Evolutionary conservation across 1,140 invertebrate species (phyloP).

Genomic region (Drosophila guanche): DNA sequence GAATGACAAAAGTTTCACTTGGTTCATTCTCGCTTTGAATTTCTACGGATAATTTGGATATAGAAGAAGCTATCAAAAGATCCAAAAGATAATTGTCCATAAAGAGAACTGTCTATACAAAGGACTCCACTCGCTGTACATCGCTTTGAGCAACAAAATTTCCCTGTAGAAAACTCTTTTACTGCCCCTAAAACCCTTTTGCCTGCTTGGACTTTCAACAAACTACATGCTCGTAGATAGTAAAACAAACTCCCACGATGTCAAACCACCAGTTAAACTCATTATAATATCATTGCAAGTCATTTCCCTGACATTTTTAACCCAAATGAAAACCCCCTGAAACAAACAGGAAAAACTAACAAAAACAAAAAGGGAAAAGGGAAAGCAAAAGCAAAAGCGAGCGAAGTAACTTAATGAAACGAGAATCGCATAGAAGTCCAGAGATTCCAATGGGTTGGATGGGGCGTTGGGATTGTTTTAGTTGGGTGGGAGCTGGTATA

Average conservation of each 20-base stretch:
- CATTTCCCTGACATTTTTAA: slow-evolving; percentile 59
- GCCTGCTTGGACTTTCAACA: too few species aligned
- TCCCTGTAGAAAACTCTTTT: too few species aligned
- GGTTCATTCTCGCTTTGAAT: too few species aligned
- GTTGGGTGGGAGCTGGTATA: neutral
- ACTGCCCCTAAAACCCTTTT: too few species aligned
- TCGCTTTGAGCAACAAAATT: too few species aligned
- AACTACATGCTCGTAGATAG: too few species aligned
- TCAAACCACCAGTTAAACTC: slow-evolving; percentile 51
- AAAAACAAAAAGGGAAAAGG: slow-evolving; percentile 12
- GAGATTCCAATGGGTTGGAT: slow-evolving; percentile 1
- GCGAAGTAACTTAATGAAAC: slow-evolving; percentile 66
- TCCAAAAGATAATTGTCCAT: too few species aligned
- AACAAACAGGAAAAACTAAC: slow-evolving; percentile 7
- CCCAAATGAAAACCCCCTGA: neutral
- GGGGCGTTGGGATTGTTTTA: neutral
- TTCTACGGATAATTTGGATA: too few species aligned
- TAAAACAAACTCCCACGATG: slow-evolving; percentile 19
- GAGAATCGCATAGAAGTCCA: slow-evolving; percentile 68
- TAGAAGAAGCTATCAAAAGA: too few species aligned
- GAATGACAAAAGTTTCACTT: too few species aligned
- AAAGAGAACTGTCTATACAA: too few species aligned
- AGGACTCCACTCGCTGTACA: too few species aligned
- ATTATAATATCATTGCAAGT: slow-evolving; percentile 74
- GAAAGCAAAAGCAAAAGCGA: slow-evolving; percentile 51